Base-by-base conservation (phyloP, 2,888 invertebrate genomes). In the Acleris cristana region DNA sequence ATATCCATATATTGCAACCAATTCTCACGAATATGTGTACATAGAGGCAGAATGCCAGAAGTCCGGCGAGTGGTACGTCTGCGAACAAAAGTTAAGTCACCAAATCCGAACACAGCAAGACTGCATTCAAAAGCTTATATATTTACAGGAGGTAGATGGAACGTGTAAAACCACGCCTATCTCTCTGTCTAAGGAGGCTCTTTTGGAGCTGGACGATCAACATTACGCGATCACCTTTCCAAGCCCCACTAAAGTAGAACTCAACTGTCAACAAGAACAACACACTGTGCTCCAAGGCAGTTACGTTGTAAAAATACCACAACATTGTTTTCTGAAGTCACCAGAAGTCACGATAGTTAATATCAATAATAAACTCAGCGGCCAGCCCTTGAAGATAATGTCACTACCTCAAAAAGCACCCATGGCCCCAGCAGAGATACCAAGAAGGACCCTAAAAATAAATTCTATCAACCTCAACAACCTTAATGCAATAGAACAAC, bases 221-320 rank as follows among this genome's bases (percentile, higher is more conserved):
- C 67, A 70, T 48, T 70, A 63, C 53, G 53, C 67, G 12, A 61
- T 70, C 16, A 49, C 64, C 0, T 64, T 67, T 40, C 70, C 61
- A 4, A 54, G 21, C 30, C 26, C 52, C 19, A 70, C 64, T 3
- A 67, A 64, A 53, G 54, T 70, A 26, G 55, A 66, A 45, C 51
- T 53, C n/a, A 53, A 65, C 45, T 52, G 19, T 14, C 60, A 66
- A 21, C 60, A 70, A 61, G 53, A 64, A 16, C 53, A 64, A 56
- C 56, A 49, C 14, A 19, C 56, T 12, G 23, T 53, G 0, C 18
- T 70, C 8, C 14, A 66, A 26, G 60, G 64, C 19, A 66, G 66
- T 19, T 69, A 26, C 60, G 45, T 70, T 14, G 65, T 53, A n/a
- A 69, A 54, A 4, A 44, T 65, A 34, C 69, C 69, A 8, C 49